phyloP scores from a whole-genome alignment of 2,888 invertebrate genomes.

The Xylophagus ater region DNA sequence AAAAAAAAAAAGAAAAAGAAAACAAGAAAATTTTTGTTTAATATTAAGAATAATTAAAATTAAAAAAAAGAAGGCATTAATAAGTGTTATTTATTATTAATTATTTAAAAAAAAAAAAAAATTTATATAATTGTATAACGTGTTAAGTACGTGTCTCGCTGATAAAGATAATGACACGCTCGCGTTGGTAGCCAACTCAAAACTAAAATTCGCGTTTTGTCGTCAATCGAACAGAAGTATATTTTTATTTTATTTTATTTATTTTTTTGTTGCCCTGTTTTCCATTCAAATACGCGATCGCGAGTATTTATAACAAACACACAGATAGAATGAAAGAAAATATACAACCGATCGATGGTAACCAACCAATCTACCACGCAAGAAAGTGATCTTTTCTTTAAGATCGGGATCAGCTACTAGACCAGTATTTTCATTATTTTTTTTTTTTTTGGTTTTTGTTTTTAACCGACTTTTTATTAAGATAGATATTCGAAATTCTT shows the following conservation, averaged over 20 bases:
- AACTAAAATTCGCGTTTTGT: constrained; percentile 25
- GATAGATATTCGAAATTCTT: too few relatives aligned
- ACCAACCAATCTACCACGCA: too few relatives aligned
- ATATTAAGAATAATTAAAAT: constrained; percentile 1
- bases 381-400: too few relatives aligned
- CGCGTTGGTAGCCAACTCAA: constrained; percentile 43
- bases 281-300: neutral
- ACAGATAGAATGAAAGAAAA: too few relatives aligned
- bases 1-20: constrained; percentile 6
- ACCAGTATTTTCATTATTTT: too few relatives aligned
- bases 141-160: constrained; percentile 37
- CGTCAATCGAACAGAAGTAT: neutral
- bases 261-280: neutral
- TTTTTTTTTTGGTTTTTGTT: too few relatives aligned
- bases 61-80: neutral
- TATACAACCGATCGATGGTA: too few relatives aligned
- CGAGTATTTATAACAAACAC: too few relatives aligned
- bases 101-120: constrained; percentile 11
- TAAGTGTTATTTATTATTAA: constrained; percentile 8
- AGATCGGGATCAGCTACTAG: too few relatives aligned
- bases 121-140: constrained; percentile 4
- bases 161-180: constrained; percentile 41
- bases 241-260: neutral
- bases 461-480: too few relatives aligned
- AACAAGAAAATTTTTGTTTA: constrained; percentile 17